These are phyloP conservation scores for Sphecodes monilicornis DNA, from an alignment of 2,888 invertebrate genomes.

Conservation along the genomic window DNA sequence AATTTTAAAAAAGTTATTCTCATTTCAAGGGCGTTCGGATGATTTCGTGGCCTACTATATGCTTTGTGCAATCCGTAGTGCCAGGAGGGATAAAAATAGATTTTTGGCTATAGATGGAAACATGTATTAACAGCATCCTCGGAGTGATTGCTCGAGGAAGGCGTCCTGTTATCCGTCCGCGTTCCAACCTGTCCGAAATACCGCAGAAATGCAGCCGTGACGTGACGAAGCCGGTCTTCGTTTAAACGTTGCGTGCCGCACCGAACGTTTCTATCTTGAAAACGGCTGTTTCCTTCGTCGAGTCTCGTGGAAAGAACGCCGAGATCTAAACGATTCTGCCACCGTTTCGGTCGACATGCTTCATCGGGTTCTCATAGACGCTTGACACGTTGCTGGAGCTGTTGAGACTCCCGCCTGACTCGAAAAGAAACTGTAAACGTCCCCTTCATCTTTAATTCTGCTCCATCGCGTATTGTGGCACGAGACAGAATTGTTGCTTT, in stretches of 20 bases:
- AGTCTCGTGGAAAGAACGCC: constrained; percentile 36
- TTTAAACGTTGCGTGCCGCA: constrained; percentile 54
- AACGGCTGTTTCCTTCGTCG: constrained; percentile 37
- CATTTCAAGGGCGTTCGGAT: too few species aligned
- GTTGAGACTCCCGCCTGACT: neutral
- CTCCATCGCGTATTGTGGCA: neutral
- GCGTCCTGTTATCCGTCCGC: constrained; percentile 37
- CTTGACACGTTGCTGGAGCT: neutral
- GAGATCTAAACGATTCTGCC: constrained; percentile 24
- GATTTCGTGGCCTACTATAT: too few species aligned
- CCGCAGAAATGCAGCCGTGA: constrained; percentile 57
- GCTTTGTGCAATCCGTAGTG: neutral
- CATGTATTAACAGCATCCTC: neutral
- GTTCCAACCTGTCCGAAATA: constrained; percentile 47
- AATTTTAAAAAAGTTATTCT: too few species aligned
- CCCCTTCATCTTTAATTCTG: neutral
- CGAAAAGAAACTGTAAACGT: neutral
- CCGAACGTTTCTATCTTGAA: constrained; percentile 59
- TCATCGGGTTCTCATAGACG: neutral
- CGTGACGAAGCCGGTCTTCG: constrained; percentile 35
- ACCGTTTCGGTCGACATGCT: constrained; percentile 22
- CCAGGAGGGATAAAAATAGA: neutral
- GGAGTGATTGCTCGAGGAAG: constrained; percentile 9
- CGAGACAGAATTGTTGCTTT: neutral
- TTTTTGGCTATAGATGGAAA: neutral